These are phyloP conservation scores for Pilophorus perplexus DNA, from an alignment of 2,888 invertebrate species.

Conservation along the genomic window DNA sequence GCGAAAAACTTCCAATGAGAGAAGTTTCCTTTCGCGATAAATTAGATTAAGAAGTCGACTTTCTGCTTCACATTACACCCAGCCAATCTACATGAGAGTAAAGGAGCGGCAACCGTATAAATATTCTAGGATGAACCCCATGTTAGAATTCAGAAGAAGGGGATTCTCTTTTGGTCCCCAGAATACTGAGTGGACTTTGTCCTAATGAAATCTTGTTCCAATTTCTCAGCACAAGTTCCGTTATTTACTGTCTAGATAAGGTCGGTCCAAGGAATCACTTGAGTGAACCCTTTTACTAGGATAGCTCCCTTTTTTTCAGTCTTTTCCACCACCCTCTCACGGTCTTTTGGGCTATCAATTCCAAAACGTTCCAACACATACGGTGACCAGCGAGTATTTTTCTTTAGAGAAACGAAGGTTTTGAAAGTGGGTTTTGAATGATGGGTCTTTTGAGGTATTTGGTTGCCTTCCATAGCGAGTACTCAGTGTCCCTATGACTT, in stretches of 20 bases:
- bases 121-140: constrained; percentile 32
- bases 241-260: constrained; percentile 15
- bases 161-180: background rate
- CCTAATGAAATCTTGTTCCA: constrained; percentile 28
- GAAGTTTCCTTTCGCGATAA: constrained; percentile 13
- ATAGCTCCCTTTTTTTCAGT: too few species aligned
- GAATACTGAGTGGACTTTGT: constrained; percentile 25
- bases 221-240: constrained; percentile 8
- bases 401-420: too few species aligned
- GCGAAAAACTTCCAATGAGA: constrained; percentile 15
- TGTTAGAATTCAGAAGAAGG: constrained; percentile 17
- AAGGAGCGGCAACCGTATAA: constrained; percentile 21
- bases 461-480: too few species aligned
- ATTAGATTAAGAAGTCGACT: constrained; percentile 25
- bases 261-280: background rate
- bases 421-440: too few species aligned
- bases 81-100: constrained; percentile 21
- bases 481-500: too few species aligned
- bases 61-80: constrained; percentile 1
- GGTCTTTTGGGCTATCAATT: too few species aligned
- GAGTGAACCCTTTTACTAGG: background rate
- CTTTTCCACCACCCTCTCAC: too few species aligned
- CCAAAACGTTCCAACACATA: too few species aligned
- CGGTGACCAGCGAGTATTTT: too few species aligned
- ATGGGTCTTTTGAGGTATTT: too few species aligned